A percentile compares a stretch with the other conserved stretches of the same genome.
phyloP scores from a whole-genome alignment of 2,797 vertebrate species.

The Choloepus didactylus region DNA sequence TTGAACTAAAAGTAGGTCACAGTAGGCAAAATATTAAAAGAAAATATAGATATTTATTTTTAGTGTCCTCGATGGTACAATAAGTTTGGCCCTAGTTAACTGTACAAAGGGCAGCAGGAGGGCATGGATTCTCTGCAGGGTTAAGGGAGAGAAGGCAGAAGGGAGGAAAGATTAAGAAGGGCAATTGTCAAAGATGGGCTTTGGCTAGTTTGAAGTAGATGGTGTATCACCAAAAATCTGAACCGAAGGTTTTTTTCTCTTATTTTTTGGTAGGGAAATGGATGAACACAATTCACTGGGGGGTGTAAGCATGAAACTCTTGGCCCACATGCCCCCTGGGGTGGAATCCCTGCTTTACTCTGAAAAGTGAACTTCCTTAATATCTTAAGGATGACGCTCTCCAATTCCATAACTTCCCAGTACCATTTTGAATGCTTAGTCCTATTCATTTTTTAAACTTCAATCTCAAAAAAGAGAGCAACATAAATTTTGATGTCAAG shows the following conservation, averaged over 20 bases:
- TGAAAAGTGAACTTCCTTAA: neutral
- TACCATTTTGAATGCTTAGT: neutral
- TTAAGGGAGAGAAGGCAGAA: neutral
- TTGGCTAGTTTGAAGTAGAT: neutral
- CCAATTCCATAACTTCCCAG: neutral
- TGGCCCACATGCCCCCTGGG: neutral
- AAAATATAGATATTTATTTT: conserved; percentile 82
- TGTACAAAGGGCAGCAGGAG: conserved; percentile 37
- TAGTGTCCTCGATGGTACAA: conserved; percentile 66
- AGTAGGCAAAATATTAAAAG: conserved; percentile 80
- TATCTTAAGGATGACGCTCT: neutral
- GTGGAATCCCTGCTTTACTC: neutral
- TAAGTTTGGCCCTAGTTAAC: conserved; percentile 69
- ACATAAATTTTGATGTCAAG: neutral
- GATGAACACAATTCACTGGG: neutral
- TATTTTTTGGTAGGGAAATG: neutral
- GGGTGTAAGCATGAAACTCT: neutral
- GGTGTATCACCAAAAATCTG: neutral
- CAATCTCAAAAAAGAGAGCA: neutral
- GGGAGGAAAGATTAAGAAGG: neutral
- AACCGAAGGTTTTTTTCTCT: neutral
- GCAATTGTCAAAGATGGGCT: neutral
- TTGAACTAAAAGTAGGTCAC: conserved; percentile 79
- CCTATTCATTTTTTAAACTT: neutral
- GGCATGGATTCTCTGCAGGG: conserved; percentile 10